Conservation (phyloP, 2,113 vertebrate species). For the Oreochromis tanganicae region DNA sequence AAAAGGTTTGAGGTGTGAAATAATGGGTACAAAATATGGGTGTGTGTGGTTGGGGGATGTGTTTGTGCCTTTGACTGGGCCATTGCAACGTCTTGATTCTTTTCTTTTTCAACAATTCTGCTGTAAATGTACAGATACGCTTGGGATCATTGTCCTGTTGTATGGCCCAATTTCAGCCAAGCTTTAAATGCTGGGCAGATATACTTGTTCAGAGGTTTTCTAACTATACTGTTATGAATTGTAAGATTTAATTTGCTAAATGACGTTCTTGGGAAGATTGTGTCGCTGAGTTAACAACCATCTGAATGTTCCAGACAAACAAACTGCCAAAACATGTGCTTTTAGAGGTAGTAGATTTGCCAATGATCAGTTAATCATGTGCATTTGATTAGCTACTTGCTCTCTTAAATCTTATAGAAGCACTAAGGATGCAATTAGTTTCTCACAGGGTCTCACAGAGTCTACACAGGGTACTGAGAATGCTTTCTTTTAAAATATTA, state of each 20-base stretch:
- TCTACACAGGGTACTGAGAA: background rate
- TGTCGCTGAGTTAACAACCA: background rate
- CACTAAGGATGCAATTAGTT: background rate
- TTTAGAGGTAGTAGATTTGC: rapidly evolving
- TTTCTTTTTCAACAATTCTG: background rate
- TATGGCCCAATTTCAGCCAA: background rate
- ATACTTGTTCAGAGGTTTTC: background rate
- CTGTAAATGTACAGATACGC: background rate
- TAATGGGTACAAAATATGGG: too few relatives aligned
- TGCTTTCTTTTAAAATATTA: background rate
- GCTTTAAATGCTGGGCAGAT: background rate
- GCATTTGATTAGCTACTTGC: background rate
- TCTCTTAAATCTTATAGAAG: background rate
- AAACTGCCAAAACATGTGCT: background rate
- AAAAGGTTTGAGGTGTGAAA: too few relatives aligned
- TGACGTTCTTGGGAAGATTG: rapidly evolving
- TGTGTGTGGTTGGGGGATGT: too few relatives aligned
- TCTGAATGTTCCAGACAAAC: background rate
- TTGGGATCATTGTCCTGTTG: background rate
- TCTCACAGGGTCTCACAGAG: background rate
- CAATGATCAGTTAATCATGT: rapidly evolving
- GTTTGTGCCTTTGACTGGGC: background rate
- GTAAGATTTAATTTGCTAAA: background rate
- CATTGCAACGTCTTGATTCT: background rate
- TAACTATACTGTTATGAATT: background rate